Base-by-base conservation (phyloP, 2,797 vertebrate species). In the Sardinella longiceps region DNA sequence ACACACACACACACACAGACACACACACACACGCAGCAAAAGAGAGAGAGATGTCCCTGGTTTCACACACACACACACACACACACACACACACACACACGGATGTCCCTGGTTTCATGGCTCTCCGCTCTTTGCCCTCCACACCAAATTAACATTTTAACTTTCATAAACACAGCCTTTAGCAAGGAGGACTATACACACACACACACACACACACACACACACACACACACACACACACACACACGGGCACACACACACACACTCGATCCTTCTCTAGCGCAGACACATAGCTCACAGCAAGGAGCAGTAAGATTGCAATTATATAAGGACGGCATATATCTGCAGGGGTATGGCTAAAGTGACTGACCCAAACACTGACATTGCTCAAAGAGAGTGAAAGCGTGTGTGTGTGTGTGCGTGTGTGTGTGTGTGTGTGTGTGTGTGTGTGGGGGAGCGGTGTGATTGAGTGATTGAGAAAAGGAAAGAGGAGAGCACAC, bases 101-200 rank as follows among this genome's bases (percentile, higher is more conserved):
- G n/a, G 53, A 4, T 56, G 53, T 20, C 53, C 53, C 53, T 56
- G 20, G 23, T 23, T 56, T 56, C 53, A 56, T 56, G 53, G 20
- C 53, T 23, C 20, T 56, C 23, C 53, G 2, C 53, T n/a, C 20
- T 56, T 20, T 56, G 53, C 53, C 53, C 53, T 56, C 53, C 20
- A 56, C 53, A 56, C 23, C 53, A 56, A 56, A 56, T 56, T 56
- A 56, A 56, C 53, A 56, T 56, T 56, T 56, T 56, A 56, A 56
- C 53, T 56, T 56, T 56, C 53, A 56, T 56, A 56, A n/a, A 56
- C 53, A 56, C 53, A 23, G 53, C 53, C 53, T n/a, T 56, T 6
- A 56, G 53, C 53, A 56, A 56, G 53, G 53, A 56, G 53, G 20
- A 56, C 53, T 56, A 5, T 20, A 56, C 18, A 20, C 20, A 56